Evolutionary conservation across 2,888 invertebrate species (phyloP).

Genomic region (Galeopsomyia nigrocyanea): DNA sequence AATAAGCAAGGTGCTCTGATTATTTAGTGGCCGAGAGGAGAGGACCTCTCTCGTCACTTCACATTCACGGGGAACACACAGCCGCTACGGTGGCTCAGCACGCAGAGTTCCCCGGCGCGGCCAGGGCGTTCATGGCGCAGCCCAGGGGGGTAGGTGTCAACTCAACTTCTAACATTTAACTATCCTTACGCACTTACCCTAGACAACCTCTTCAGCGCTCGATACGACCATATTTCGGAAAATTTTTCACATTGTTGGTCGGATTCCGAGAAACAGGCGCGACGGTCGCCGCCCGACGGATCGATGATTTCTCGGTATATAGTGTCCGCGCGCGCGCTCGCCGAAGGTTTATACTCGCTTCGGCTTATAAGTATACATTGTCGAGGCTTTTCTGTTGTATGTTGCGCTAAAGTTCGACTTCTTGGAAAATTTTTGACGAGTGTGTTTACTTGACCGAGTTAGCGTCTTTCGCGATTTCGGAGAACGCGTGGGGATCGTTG

Average conservation of each 20-base stretch:
- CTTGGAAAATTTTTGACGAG: not conserved
- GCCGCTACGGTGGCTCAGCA: conserved; percentile 73
- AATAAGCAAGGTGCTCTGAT: conserved; percentile 28
- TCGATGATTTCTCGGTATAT: conserved; percentile 7
- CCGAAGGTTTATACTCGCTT: too few species aligned
- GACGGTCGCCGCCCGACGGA: conserved; percentile 36
- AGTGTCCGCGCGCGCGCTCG: not conserved
- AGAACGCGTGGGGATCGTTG: too few species aligned
- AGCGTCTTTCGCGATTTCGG: too few species aligned
- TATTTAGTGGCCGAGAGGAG: conserved; percentile 44
- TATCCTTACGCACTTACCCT: not conserved
- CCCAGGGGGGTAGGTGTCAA: conserved; percentile 75
- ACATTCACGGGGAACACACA: conserved; percentile 67
- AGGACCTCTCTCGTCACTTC: conserved; percentile 52
- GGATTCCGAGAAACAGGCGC: not conserved
- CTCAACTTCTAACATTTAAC: conserved; percentile 1
- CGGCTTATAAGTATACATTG: too few species aligned
- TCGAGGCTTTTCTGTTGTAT: too few species aligned
- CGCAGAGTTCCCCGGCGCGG: conserved; percentile 75
- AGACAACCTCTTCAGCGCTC: too few species aligned
- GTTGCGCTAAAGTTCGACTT: too few species aligned
- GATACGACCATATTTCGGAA: too few species aligned
- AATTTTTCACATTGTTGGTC: too few species aligned
- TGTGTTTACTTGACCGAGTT: not conserved
- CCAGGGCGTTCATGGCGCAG: conserved; percentile 90